Evolutionary conservation across 2,888 invertebrate genomes (phyloP).

Genomic region (Lycophotia porphyrea): DNA sequence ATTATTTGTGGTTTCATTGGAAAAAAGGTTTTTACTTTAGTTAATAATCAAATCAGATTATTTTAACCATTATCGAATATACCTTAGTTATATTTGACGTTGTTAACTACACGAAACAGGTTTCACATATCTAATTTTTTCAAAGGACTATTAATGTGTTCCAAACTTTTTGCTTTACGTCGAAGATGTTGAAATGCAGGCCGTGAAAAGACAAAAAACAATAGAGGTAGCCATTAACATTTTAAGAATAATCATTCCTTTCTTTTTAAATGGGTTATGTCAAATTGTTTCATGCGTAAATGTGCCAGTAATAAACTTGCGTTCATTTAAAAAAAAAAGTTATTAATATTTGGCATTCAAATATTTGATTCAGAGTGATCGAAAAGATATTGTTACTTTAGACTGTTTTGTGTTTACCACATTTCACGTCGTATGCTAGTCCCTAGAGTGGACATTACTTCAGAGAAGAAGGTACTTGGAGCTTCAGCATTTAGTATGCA

Average conservation of each 20-base stretch:
- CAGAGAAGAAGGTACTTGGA: not conserved
- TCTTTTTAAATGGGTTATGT: not conserved
- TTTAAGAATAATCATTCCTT: not conserved
- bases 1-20: not conserved
- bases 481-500: not conserved
- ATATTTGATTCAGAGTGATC: not conserved
- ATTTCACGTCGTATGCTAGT: not conserved
- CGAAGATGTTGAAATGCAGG: too few species aligned
- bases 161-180: not conserved
- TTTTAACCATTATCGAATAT: not conserved
- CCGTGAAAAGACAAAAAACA: not conserved
- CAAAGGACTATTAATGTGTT: not conserved
- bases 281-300: not conserved
- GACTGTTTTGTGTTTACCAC: not conserved
- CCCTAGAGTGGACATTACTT: not conserved
- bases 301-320: not conserved
- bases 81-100: not conserved
- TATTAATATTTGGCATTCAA: not conserved
- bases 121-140: too few species aligned
- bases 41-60: not conserved
- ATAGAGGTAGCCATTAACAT: too few species aligned
- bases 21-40: not conserved
- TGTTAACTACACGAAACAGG: not conserved
- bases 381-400: not conserved
- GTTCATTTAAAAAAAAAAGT: not conserved